These are phyloP conservation scores for Philaenus spumarius DNA, from an alignment of 1,140 invertebrate genomes.

Conservation along the genomic window DNA sequence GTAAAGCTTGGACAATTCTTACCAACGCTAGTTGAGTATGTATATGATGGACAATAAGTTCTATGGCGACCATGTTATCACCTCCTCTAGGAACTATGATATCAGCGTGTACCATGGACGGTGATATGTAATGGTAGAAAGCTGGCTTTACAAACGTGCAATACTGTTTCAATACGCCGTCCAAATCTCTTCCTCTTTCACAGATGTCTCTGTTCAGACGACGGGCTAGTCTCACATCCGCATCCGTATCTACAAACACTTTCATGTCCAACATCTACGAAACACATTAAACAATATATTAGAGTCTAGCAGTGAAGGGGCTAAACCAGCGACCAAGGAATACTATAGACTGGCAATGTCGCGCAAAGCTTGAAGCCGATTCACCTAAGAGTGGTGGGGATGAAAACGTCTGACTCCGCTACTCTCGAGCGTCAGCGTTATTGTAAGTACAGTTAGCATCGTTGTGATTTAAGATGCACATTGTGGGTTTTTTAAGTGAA, in stretches of 20 bases:
- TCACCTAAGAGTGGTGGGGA: no score
- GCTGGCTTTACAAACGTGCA: constrained; percentile 93
- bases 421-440: no score
- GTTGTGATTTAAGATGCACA: no score
- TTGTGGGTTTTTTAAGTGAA: no score
- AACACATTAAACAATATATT: constrained; percentile 1
- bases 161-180: constrained; percentile 95
- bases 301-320: no score
- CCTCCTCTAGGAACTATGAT: constrained; percentile 89
- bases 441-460: no score
- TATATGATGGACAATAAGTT: constrained; percentile 95
- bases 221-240: constrained; percentile 87
- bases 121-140: constrained; percentile 96
- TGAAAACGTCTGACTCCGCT: no score
- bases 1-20: constrained; percentile 30
- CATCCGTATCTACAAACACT: constrained; percentile 97
- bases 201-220: constrained; percentile 87
- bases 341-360: no score
- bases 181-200: constrained; percentile 88
- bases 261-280: constrained; percentile 86
- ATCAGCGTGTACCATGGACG: constrained; percentile 85
- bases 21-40: constrained; percentile 89
- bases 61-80: constrained; percentile 95
- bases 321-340: no score
- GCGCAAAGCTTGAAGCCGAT: no score